Base-by-base conservation (phyloP, 2,113 vertebrate species). In the Caranx melampygus region DNA sequence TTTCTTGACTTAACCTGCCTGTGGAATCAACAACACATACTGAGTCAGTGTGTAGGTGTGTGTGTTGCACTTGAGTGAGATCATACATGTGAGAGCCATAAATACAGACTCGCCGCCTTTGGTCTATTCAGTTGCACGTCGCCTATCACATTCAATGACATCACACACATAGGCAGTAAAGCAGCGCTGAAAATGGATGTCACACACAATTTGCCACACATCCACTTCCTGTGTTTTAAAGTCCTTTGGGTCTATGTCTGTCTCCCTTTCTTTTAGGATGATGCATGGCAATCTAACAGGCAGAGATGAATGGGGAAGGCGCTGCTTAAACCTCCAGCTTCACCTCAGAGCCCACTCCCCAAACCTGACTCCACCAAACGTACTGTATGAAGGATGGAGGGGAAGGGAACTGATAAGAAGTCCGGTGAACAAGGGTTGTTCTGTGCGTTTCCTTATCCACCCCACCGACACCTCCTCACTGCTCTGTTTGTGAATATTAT, bases 1-100 rank as follows among this genome's bases (percentile, higher is more conserved):
- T 88, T 85, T 81, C 75, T 82, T 62, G 74, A 82, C 67, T 79
- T 73, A 78, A 84, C 71, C 84, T 79, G 68, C 61, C 70, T 79
- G 84, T 87, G 85, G 70, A 90, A 60, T 80, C 88, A 81, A 80
- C 84, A 81, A 81, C 84, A 77, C 70, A 18, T 68, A 73, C n/a
- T 74, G 35, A 54, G 79, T 69, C 54, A 63, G 21, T 45, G 66
- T 40, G 71, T 70, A 74, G 78, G 77, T 82, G 84, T 71, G 26
- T 26, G 76, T 71, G 47, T 78, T 45, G 71, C 40, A 40, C 45
- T 21, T 6, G 47, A 14, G 44, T 84, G 84, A 83, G 84, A 51
- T 87, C 84, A 87, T 78, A 73, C 67, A 74, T 21, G 69, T 60
- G 66, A 86, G 64, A 75, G 58, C 47, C 82, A 83, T 84, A 87